Base-by-base conservation (phyloP, 1,140 invertebrate species). In the Drosophila obscura region DNA sequence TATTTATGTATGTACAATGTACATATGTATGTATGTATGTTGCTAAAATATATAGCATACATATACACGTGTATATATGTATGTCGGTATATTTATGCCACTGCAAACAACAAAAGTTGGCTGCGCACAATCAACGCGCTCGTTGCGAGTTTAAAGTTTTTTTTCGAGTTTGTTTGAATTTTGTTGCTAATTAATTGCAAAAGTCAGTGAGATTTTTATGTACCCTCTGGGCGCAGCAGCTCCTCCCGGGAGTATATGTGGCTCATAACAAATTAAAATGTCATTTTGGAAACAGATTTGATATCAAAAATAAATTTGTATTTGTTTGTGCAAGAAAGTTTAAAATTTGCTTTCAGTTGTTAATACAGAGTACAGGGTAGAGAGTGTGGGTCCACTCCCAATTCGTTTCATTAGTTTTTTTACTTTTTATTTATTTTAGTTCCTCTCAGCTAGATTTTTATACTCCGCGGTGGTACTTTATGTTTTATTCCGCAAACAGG, bases 111-210 rank as follows among this genome's bases (percentile, higher is more conserved):
- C 56, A 67, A 63, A 74, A 88, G 73, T 67, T 81, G 53, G 45
- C 60, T 69, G 65, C 55, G 49, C 59, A 80, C 85, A 84, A 84
- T 80, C 80, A 80, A 61, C 75, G 66, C 60, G 46, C 39, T 67
- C 73, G 67, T 75, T 88, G 51, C 68, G 61, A 87, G 75, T 79
- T 79, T 73, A 55, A 56, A 64, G 44, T 69, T 82, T 71, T 66
- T 59, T 64, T 53, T 44, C 59, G 61, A 88, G 83, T 83, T 83
- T 87, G 83, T 87, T 88, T 83, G 84, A 80, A 83, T 83, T 88
- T 80, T 83, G 83, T 80, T 88, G 83, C 79, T 88, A 88, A 88
- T 88, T 88, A 88, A 88, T 88, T 88, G 83, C 83, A 60, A 88
- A 88, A 88, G 76, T 73, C 72, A 63, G 58, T 52, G 57, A 68